Conservation (phyloP, 2,797 vertebrate genomes). For the Thaleichthys pacificus region DNA sequence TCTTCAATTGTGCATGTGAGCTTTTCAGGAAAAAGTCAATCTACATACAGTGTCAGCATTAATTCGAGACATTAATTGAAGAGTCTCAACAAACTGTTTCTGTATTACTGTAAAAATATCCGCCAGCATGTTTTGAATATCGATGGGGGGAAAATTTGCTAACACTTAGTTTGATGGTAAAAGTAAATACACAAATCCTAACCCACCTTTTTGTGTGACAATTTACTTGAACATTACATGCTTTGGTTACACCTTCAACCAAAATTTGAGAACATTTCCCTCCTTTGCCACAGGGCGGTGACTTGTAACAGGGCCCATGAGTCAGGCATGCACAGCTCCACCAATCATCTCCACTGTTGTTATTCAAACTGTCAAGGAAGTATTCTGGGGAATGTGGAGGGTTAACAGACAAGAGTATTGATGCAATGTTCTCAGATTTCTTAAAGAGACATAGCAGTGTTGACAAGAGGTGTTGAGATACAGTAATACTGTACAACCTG, state of each 20-base stretch:
- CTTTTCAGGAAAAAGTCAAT: not conserved
- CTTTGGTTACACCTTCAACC: too few relatives aligned
- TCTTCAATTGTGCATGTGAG: slow-evolving; percentile 35
- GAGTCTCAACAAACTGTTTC: too few relatives aligned
- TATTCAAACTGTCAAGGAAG: slow-evolving; percentile 22
- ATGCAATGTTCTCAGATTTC: not conserved
- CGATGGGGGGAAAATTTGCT: too few relatives aligned
- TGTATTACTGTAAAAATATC: too few relatives aligned
- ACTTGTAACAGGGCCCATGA: not conserved
- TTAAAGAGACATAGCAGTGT: not conserved
- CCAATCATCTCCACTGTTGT: slow-evolving; percentile 31
- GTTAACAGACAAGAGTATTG: too few relatives aligned
- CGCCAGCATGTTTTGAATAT: too few relatives aligned
- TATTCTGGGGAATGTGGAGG: not conserved
- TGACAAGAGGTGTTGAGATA: too few relatives aligned
- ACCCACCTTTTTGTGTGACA: too few relatives aligned
- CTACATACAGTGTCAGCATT: not conserved
- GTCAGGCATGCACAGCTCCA: slow-evolving; percentile 21
- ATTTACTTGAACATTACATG: not conserved
- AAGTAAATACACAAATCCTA: too few relatives aligned
- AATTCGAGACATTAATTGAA: too few relatives aligned
- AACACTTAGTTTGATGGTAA: too few relatives aligned
- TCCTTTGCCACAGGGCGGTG: slow-evolving; percentile 8
- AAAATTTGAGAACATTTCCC: not conserved
- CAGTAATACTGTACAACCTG: not conserved